Evolutionary conservation across 2,113 vertebrate species (phyloP).

Genomic region (Burhinus bistriatus): DNA sequence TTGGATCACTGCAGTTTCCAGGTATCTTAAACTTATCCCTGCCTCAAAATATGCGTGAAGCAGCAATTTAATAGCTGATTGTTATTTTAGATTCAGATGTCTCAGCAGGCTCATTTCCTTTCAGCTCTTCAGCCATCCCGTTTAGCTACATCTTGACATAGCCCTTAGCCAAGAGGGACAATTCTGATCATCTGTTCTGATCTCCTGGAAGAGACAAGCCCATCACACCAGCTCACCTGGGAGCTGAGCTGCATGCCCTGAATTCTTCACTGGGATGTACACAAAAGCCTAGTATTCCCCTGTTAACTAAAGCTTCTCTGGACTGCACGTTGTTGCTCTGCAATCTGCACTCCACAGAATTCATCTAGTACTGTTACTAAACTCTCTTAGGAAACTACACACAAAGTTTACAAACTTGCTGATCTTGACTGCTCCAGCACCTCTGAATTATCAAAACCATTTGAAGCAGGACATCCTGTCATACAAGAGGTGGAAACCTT

Average conservation of each 20-base stretch:
- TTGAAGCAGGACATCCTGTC: not conserved
- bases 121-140: not conserved
- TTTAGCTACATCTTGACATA: not conserved
- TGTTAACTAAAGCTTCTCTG: not conserved
- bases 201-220: not conserved
- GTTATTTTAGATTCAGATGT: constrained; percentile 5
- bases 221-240: not conserved
- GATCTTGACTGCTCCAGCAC: not conserved
- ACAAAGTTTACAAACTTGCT: not conserved
- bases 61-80: not conserved
- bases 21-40: not conserved
- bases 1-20: not conserved
- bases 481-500: not conserved
- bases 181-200: not conserved
- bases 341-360: not conserved
- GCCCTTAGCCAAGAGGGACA: not conserved
- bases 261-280: not conserved
- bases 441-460: not conserved
- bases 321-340: not conserved
- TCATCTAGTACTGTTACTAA: not conserved
- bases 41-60: not conserved
- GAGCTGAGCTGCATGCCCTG: not conserved
- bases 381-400: not conserved
- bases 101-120: constrained; percentile 1
- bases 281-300: not conserved